These are phyloP conservation scores for Chelon labrosus DNA, from an alignment of 2,797 vertebrate species.

Conservation along the genomic window DNA sequence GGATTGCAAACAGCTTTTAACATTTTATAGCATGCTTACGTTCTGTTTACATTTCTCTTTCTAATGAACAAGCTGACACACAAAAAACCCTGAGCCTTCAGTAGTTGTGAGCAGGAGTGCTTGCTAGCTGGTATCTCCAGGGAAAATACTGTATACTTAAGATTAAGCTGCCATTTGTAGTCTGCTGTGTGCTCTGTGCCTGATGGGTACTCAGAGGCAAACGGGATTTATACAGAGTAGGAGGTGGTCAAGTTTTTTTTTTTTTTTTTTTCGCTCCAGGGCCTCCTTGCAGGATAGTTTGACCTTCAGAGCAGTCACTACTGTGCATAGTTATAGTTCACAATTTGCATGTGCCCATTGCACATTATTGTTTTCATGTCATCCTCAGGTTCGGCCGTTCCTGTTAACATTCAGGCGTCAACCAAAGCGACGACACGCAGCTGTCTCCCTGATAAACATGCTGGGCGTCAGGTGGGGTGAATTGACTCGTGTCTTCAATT, in stretches of 20 bases:
- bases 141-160: slow-evolving; percentile 19
- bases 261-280: background rate
- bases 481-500: slow-evolving; percentile 9
- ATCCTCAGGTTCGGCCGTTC: slow-evolving; percentile 73
- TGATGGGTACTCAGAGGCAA: background rate
- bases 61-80: background rate
- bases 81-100: background rate
- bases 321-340: slow-evolving; percentile 22
- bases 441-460: slow-evolving; percentile 53
- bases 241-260: slow-evolving; percentile 1
- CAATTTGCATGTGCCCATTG: background rate
- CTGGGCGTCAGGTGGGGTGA: slow-evolving; percentile 62
- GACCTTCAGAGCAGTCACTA: slow-evolving; percentile 10
- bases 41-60: background rate
- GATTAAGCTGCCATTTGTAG: slow-evolving; percentile 16
- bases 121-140: background rate
- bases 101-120: background rate
- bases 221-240: slow-evolving; percentile 5
- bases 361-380: slow-evolving; percentile 14
- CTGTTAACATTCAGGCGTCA: slow-evolving; percentile 53
- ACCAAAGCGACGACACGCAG: background rate
- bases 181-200: slow-evolving; percentile 15
- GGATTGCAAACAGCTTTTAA: background rate
- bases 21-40: background rate
- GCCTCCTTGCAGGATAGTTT: slow-evolving; percentile 10